Evolutionary conservation across 2,113 vertebrate species (phyloP), one percentile per base, ranked within the genome.

Genomic region (Oryzias javanicus): DNA sequence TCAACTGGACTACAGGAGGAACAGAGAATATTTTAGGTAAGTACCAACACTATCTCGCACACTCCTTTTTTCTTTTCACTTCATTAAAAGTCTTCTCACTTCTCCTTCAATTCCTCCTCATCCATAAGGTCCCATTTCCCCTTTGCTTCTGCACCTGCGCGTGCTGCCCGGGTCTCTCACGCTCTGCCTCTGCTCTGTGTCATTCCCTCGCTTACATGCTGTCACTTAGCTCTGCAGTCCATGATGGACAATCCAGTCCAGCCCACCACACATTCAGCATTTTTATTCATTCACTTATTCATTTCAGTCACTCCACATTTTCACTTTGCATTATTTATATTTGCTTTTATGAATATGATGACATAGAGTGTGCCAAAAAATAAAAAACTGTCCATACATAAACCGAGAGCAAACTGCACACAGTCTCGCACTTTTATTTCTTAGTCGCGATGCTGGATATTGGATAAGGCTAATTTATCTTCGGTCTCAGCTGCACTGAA

Each of bases 241-340:
- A 72, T 78, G 78, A 81, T 79, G 69, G 72, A 77, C 54, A 5
- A 4, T 44, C 67, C 63, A 63, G 73, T 84, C 77, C 59, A 5
- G 6, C 55, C 44, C 53, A 44, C 44, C 29, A 44, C 50, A 2
- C 53, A 66, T 79, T 80, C 79, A 77, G 72, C 67, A 79, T 49
- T 78, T 84, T 77, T 72, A 74, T 58, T 67, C 67, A 73, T 75
- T 66, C 50, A 35, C 60, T 63, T 56, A 47, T 60, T 65, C 71
- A 68, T 64, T 82, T 73, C 63, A 64, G 55, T 70, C 60, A 29
- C 46, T 59, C 50, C 40, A 15, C 56, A 60, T 70, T 64, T 52
- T 77, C 56, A 63, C 47, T 29, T 49, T 80, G 67, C 54, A 55
- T 76, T 66, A 78, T 74, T 70, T 55, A 77, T 59, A 72, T 53